These are phyloP conservation scores for Drosophila repleta DNA, from an alignment of 1,140 invertebrate genomes.

Conservation along the genomic window DNA sequence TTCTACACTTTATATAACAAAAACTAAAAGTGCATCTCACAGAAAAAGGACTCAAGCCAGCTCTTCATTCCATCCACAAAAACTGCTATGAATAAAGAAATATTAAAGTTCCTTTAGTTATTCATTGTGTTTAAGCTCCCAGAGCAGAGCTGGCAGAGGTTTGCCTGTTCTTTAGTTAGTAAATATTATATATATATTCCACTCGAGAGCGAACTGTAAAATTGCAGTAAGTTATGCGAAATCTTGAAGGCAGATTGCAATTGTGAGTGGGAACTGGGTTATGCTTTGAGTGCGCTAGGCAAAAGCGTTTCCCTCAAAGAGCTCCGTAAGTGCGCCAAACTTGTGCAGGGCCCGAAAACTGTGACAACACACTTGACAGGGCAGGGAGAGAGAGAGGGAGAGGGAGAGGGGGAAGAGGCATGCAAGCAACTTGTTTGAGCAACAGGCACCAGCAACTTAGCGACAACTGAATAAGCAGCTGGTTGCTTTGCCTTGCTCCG, in stretches of 20 bases:
- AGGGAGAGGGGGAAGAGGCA: neutral
- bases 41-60: too few relatives aligned
- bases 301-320: neutral
- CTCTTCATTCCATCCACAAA: too few relatives aligned
- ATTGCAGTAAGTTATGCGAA: neutral
- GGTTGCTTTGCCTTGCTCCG: neutral
- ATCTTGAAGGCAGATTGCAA: neutral
- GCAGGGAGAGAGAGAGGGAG: too few relatives aligned
- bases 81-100: too few relatives aligned
- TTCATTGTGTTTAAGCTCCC: too few relatives aligned
- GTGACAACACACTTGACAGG: slow-evolving; percentile 2
- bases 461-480: slow-evolving; percentile 1
- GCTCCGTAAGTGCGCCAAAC: neutral
- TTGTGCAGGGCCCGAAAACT: slow-evolving; percentile 9
- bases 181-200: too few relatives aligned
- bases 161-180: too few relatives aligned
- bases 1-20: too few relatives aligned
- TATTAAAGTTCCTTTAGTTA: too few relatives aligned
- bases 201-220: too few relatives aligned
- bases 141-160: too few relatives aligned
- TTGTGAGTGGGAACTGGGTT: neutral
- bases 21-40: too few relatives aligned
- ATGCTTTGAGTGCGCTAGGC: slow-evolving; percentile 3
- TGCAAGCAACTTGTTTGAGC: neutral
- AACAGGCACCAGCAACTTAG: slow-evolving; percentile 18